Base-by-base conservation (phyloP, 2,113 vertebrate species). In the Sinocyclocheilus rhinocerous region DNA sequence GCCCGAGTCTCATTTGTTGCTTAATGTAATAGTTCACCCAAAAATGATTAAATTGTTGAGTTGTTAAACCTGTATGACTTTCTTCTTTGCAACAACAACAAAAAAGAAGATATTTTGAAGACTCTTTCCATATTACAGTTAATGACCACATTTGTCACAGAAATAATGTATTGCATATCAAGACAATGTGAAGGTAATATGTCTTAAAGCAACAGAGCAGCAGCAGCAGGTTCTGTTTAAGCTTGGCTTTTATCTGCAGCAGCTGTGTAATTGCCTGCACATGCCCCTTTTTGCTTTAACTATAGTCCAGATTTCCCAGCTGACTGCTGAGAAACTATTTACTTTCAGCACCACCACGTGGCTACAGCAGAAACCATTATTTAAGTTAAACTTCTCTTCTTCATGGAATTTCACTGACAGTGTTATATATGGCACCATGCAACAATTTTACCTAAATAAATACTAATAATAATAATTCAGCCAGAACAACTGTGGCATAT, bases 341-440 rank as follows among this genome's bases (percentile, higher is more conserved):
- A 26, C 24, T 67, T 73, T 39, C 29, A 80, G 82, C 86, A 26
- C 86, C 86, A 79, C 55, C 82, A 20, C 52, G 82, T 79, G 86
- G 22, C 57, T 59, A 22, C 2, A 1, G 6, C 8, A n/a, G 8
- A 61, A n/a, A 61, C 20, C 8, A 61, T 59, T 6, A 9, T n/a
- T 61, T n/a, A 61, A 61, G 6, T 22, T 20, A 59, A 20, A 59
- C 20, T 59, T 59, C 18, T 57, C 52, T 52, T n/a, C n/a, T n/a
- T n/a, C n/a, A n/a, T n/a, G n/a, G n/a, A n/a, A n/a, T n/a, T 20
- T 55, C 52, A 55, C 52, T 20, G 18, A 0, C 52, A 55, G 52
- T 20, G 16, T 6, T 52, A 15, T 18, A 18, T 1, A 6, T 55
- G 16, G 16, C 52, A 55, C 16, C 5, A 18, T 55, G 16, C 52